Conservation (phyloP, 2,797 vertebrate species). For the Emys orbicularis region DNA sequence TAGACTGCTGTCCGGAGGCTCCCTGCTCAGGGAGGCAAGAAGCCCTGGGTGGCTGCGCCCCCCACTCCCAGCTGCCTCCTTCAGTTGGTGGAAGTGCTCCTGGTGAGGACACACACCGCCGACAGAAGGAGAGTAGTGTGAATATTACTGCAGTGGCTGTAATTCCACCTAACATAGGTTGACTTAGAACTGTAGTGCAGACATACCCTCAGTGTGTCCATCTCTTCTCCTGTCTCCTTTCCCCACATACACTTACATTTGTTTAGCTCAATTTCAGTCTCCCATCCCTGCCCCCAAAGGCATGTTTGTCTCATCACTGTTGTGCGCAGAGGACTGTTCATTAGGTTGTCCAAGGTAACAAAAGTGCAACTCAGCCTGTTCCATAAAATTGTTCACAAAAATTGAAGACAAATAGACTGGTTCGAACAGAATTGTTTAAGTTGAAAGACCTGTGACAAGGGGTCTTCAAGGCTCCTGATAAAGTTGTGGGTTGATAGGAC, state of each 20-base stretch:
- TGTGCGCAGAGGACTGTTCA: neutral
- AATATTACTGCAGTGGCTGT: too few species aligned
- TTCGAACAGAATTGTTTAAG: neutral
- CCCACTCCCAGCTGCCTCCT: too few species aligned
- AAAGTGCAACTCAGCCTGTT: neutral
- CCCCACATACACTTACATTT: neutral
- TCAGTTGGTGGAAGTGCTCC: too few species aligned
- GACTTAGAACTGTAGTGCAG: neutral
- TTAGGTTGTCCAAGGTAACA: neutral
- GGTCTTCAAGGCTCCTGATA: neutral
- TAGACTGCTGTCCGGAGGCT: too few species aligned
- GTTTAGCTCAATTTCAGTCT: neutral
- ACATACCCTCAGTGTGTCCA: fast-evolving
- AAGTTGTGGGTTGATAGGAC: neutral
- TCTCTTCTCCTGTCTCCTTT: neutral
- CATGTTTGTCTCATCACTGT: neutral
- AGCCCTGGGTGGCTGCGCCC: too few species aligned
- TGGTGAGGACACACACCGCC: too few species aligned
- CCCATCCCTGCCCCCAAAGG: neutral
- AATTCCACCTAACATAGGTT: neutral
- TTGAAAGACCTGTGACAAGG: neutral
- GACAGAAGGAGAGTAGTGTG: too few species aligned
- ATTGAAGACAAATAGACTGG: neutral
- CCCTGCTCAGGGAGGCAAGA: too few species aligned
- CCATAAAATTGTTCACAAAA: neutral